Evolutionary conservation across 2,888 invertebrate species (phyloP), one percentile per base, ranked within the genome.

Genomic region (Lasioglossum leucozonium): DNA sequence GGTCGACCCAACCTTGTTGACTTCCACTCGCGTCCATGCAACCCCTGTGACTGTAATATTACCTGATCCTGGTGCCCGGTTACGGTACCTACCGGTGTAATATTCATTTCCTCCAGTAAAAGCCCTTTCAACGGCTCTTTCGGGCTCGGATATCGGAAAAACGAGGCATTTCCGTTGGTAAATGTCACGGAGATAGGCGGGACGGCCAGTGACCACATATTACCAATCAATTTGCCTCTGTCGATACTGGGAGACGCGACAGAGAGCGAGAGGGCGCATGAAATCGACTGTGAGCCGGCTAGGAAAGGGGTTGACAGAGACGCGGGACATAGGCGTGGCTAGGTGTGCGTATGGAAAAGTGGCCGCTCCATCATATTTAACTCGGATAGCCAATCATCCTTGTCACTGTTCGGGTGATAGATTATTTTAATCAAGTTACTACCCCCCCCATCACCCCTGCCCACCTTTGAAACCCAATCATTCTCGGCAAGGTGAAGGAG

Each of bases 401-500:
- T 91, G 92, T 93, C 93, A 90, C 88, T 89, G 88, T 58, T 71
- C 81, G 82, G 83, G 87, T 93, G 92, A 93, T 92, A 91, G 92
- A 93, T 93, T 91, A 91, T 92, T 93, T 93, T 92, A 92, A 93
- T 93, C 92, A 92, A 93, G 90, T 92, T 91, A 92, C 51, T n/a
- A 51, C 51, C 51, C 51, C 8, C 51, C n/a, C 3, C 18, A 18
- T 6, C 1, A 0, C 10, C 3, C n/a, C 51, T 89, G 88, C 82
- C 71, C 84, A 75, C 85, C 87, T 80, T 87, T 82, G 85, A 84
- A 90, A 87, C 85, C 88, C 87, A 85, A 91, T 91, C 87, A 85
- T 87, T 84, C 72, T 83, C 73, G 51, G 74, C 13, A 51, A 42
- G 51, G 30, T 72, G 47, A 58, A 55, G 82, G 62, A 62, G 62